Conservation (phyloP, 2,113 vertebrate species). For the Geococcyx californianus region DNA sequence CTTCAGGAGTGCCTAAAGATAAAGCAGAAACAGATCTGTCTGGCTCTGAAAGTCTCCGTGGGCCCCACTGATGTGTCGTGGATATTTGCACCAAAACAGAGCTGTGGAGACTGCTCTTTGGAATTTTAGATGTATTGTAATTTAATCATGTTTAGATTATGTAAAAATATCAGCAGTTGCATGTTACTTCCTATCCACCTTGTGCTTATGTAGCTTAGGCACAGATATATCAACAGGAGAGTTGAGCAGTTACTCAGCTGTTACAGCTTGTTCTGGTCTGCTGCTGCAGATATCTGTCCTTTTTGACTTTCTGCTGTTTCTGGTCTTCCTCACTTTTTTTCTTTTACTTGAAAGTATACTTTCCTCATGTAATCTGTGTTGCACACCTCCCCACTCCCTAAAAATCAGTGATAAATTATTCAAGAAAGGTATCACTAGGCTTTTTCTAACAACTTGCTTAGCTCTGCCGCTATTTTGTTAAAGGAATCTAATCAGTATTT, state of each 20-base stretch:
- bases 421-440: background rate
- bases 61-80: background rate
- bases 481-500: background rate
- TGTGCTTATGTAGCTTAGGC: rapidly evolving
- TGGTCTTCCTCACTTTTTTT: background rate
- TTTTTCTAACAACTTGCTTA: background rate
- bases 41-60: background rate
- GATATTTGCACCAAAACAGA: background rate
- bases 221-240: background rate
- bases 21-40: background rate
- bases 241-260: background rate
- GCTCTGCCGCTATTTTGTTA: background rate
- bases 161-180: background rate
- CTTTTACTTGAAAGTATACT: background rate
- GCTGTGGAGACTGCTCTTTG: background rate
- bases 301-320: background rate
- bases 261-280: background rate
- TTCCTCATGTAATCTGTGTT: background rate
- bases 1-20: background rate
- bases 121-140: background rate
- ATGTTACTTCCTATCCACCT: background rate
- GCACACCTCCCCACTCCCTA: rapidly evolving
- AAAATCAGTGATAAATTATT: background rate
- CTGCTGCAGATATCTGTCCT: background rate
- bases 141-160: background rate